Base-by-base conservation (phyloP, 1,140 invertebrate species). In the Trichonephila inaurata region DNA sequence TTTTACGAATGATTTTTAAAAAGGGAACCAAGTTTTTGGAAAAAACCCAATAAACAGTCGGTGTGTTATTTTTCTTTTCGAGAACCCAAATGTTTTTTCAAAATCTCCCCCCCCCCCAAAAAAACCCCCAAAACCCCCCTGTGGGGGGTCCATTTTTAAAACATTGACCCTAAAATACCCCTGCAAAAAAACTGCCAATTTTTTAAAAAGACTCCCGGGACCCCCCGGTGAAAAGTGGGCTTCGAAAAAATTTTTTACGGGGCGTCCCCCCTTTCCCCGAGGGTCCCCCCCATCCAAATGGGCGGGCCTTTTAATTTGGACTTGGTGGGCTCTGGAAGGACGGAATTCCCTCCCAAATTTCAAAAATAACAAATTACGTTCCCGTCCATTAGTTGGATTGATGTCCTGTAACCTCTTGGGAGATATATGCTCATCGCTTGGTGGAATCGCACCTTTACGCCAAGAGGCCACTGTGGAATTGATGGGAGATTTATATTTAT, bases 331-430 rank as follows among this genome's bases (percentile, higher is more conserved):
- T 44, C 58, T 24, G 16, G 58, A 19, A 86, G 16, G 16, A 62
- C 33, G 24, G 62, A 28, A 62, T 28, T 18, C 18, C 40, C n/a
- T 16, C 24, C 19, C 24, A 62, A 86, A 61, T 86, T 86, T 86
- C 1, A 16, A 33, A 61, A 86, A 86, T 86, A 86, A 86, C 83
- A 86, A 86, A 86, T 86, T 86, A 60, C 83, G 60, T 16, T 61
- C 60, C 24, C 19, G n/a, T 60, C 60, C 83, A 58, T 61, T 86
- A 61, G 24, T 18, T 18, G 40, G 83, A 60, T 61, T 61, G 83
- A 60, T 61, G 51, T 58, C 16, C 24, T 12, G 83, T 14, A 58
- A 21, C 58, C 83, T 28, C 60, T 61, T 24, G 83, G 62, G 60
- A 24, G 83, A 19, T 28, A 12, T 28, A n/a, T 28, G 24, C 1